These are phyloP conservation scores for Zaprionus kolodkinae DNA, from an alignment of 1,140 invertebrate genomes.

Conservation along the genomic window DNA sequence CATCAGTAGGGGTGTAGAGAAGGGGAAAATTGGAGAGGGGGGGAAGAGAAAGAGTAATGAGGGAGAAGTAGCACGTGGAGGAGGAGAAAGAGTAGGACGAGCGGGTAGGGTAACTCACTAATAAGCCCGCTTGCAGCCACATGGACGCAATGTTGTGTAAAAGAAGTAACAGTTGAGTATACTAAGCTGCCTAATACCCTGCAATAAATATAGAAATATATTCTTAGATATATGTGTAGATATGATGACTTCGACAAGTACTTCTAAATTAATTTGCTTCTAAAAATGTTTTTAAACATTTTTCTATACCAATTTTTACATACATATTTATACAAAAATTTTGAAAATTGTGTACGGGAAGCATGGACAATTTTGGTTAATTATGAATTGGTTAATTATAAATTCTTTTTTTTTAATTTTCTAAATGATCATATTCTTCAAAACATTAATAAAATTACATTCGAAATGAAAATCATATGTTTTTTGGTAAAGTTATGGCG, in stretches of 20 bases:
- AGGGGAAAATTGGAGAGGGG: background rate
- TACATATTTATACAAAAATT: too few relatives aligned
- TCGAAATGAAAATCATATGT: background rate
- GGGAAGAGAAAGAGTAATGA: too few relatives aligned
- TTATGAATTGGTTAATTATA: too few relatives aligned
- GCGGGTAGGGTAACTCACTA: conserved; percentile 8
- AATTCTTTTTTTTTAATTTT: too few relatives aligned
- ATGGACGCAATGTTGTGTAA: conserved; percentile 59
- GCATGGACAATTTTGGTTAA: too few relatives aligned
- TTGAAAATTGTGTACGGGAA: too few relatives aligned
- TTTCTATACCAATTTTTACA: background rate
- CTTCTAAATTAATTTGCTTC: too few relatives aligned
- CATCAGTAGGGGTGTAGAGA: background rate
- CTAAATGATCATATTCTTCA: too few relatives aligned
- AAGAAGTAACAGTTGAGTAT: background rate
- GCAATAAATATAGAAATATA: background rate
- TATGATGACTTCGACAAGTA: too few relatives aligned
- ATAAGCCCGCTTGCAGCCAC: conserved; percentile 68
- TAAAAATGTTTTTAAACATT: background rate
- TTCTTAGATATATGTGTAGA: too few relatives aligned
- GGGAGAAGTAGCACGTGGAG: background rate
- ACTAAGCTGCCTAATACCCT: background rate
- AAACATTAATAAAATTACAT: background rate
- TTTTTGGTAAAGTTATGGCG: background rate
- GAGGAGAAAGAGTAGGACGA: background rate